These are phyloP conservation scores for Corythornis cristatus DNA, from an alignment of 2,113 vertebrate genomes.

Conservation along the genomic window DNA sequence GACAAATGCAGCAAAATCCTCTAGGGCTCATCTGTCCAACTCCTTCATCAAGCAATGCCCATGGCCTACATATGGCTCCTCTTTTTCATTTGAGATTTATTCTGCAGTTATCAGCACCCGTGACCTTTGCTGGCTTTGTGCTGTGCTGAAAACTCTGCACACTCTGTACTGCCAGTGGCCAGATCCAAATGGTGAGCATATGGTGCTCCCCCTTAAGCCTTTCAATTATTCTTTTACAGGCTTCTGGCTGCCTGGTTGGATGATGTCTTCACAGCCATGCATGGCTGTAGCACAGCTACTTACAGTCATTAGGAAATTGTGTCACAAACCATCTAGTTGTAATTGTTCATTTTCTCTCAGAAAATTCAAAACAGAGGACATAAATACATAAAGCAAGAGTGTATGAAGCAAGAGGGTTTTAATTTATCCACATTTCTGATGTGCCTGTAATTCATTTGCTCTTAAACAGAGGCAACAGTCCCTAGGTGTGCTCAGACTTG, in stretches of 20 bases:
- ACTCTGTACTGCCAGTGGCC: not conserved
- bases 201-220: not conserved
- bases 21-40: not conserved
- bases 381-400: not conserved
- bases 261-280: not conserved
- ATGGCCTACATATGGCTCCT: not conserved
- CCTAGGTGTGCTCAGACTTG: not conserved
- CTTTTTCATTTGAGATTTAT: not conserved
- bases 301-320: not conserved
- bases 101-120: not conserved
- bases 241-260: not conserved
- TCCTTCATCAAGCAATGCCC: not conserved
- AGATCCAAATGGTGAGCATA: not conserved
- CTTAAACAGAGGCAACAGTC: not conserved
- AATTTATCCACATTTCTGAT: not conserved
- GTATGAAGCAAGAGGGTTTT: not conserved
- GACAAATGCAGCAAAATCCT: not conserved
- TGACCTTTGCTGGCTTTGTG: not conserved
- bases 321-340: not conserved
- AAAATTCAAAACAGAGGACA: not conserved
- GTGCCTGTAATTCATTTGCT: not conserved
- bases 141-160: not conserved
- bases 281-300: rapidly evolving
- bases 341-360: not conserved
- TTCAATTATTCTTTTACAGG: not conserved